These are phyloP conservation scores for Lasioglossum malachurum DNA, from an alignment of 2,888 invertebrate species.

Conservation along the genomic window DNA sequence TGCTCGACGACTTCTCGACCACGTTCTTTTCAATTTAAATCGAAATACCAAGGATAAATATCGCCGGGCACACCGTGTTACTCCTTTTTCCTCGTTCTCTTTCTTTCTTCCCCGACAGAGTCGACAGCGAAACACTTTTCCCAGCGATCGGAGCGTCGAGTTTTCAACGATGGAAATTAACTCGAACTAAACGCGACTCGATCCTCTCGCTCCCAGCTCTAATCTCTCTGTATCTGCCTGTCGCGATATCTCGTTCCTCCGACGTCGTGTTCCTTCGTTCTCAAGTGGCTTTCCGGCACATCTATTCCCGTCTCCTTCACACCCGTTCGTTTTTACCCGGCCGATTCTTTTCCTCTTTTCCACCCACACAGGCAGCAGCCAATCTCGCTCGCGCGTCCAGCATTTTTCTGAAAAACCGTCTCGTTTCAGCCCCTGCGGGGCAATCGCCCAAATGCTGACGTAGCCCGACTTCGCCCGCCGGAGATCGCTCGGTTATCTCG, in stretches of 20 bases:
- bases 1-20: background rate
- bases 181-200: constrained; percentile 69
- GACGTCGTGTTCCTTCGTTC: constrained; percentile 49
- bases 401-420: constrained; percentile 78
- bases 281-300: constrained; percentile 44
- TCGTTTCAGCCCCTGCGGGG: constrained; percentile 69
- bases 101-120: background rate
- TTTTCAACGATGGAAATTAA: constrained; percentile 69
- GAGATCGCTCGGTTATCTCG: constrained; percentile 62
- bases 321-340: constrained; percentile 2
- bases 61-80: background rate
- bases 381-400: constrained; percentile 77
- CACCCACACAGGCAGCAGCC: constrained; percentile 61
- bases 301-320: constrained; percentile 23
- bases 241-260: constrained; percentile 49
- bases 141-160: constrained; percentile 1
- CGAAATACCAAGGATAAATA: constrained; percentile 16
- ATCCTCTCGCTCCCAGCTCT: constrained; percentile 63
- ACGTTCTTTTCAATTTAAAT: constrained; percentile 18
- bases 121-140: constrained; percentile 10
- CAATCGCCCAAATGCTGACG: constrained; percentile 78
- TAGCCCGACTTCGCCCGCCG: constrained; percentile 58
- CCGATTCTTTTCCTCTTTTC: background rate
- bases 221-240: constrained; percentile 56
- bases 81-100: background rate